Conservation (phyloP, 2,888 invertebrate genomes). For the Eupithecia centaureata region DNA sequence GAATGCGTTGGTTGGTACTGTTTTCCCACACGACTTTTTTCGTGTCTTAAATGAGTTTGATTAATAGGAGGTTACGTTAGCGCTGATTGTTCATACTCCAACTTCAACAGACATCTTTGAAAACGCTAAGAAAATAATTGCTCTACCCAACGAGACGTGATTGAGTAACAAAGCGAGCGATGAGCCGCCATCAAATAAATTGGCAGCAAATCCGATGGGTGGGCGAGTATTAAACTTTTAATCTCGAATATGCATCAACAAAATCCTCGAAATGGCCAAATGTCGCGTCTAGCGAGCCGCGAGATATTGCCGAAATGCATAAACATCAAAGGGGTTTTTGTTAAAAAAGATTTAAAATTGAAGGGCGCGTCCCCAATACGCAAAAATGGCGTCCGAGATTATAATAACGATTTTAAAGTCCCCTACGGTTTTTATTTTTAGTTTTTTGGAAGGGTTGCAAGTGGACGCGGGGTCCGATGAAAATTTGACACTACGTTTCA, state of each 20-base stretch:
- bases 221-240: conserved; percentile 70
- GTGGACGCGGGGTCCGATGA: conserved; percentile 75
- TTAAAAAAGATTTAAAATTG: conserved; percentile 80
- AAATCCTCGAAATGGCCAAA: conserved; percentile 79
- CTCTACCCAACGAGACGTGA: conserved; percentile 50
- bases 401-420: conserved; percentile 84
- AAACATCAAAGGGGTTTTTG: conserved; percentile 83
- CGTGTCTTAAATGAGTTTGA: conserved; percentile 79
- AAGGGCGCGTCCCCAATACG: conserved; percentile 77
- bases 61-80: conserved; percentile 76
- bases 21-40: conserved; percentile 82
- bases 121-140: conserved; percentile 49
- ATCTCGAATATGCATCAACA: conserved; percentile 79
- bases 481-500: conserved; percentile 77
- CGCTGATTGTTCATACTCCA: conserved; percentile 60
- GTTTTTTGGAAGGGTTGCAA: conserved; percentile 74
- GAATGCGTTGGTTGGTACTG: conserved; percentile 77
- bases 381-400: conserved; percentile 82
- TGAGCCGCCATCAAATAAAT: conserved; percentile 55
- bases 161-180: conserved; percentile 53
- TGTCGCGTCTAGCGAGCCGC: conserved; percentile 74
- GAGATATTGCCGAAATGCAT: conserved; percentile 81
- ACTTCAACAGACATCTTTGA: conserved; percentile 30
- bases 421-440: conserved; percentile 70
- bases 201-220: conserved; percentile 50